Evolutionary conservation across 2,888 invertebrate genomes (phyloP).

Genomic region (Galerucella pusilla): DNA sequence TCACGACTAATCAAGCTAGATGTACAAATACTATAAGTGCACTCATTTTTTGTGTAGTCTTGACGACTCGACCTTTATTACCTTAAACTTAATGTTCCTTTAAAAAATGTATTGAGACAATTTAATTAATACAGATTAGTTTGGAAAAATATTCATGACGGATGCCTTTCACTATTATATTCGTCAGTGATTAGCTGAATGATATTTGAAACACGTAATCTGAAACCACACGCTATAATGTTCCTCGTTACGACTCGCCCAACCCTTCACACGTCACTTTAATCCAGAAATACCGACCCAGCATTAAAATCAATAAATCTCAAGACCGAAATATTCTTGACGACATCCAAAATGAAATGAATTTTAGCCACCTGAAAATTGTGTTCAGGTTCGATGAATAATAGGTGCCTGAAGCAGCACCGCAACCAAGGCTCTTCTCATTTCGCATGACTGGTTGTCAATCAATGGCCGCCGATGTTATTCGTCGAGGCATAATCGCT

Average conservation of each 20-base stretch:
- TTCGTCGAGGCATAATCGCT: slow-evolving; percentile 35
- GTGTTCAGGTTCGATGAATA: slow-evolving; percentile 12
- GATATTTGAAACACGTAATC: too few relatives aligned
- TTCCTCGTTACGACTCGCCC: not conserved
- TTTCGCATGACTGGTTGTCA: slow-evolving; percentile 39
- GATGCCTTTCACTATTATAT: too few relatives aligned
- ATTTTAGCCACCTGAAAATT: slow-evolving; percentile 13
- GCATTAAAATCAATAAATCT: slow-evolving; percentile 25
- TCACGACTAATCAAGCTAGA: not conserved
- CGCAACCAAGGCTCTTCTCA: slow-evolving; percentile 16
- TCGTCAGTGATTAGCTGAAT: too few relatives aligned
- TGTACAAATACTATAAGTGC: not conserved
- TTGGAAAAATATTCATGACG: too few relatives aligned
- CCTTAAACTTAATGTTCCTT: too few relatives aligned
- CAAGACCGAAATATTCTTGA: slow-evolving; percentile 2
- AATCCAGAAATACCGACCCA: slow-evolving; percentile 14
- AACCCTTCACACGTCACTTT: not conserved
- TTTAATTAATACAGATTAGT: too few relatives aligned
- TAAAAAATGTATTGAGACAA: too few relatives aligned
- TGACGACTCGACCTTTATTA: too few relatives aligned
- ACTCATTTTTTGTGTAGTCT: too few relatives aligned
- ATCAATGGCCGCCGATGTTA: slow-evolving; percentile 39
- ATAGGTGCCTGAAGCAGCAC: slow-evolving; percentile 12
- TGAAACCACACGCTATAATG: too few relatives aligned
- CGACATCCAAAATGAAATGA: slow-evolving; percentile 13